Percentiles rank a stretch among this genome's conserved stretches.
These are phyloP conservation scores for Perca schrenkii DNA, from an alignment of 2,113 vertebrate species.

Conservation along the genomic window DNA sequence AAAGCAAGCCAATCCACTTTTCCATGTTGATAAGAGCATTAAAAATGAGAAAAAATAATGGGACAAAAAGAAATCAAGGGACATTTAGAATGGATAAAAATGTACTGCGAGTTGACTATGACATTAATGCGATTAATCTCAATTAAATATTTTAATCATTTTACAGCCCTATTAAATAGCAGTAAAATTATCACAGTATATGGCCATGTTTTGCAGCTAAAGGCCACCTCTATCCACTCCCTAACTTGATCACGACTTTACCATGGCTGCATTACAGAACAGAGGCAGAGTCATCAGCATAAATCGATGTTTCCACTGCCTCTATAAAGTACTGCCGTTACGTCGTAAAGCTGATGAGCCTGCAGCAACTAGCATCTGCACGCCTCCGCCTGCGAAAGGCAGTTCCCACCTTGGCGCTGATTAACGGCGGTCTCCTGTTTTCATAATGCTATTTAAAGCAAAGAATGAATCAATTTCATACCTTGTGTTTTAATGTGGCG, in stretches of 20 bases:
- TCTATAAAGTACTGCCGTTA: conserved; percentile 59
- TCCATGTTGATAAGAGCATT: too few relatives aligned
- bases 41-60: too few relatives aligned
- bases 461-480: conserved; percentile 79
- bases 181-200: not conserved
- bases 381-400: conserved; percentile 31
- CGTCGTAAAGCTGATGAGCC: conserved; percentile 72
- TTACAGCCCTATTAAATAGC: not conserved
- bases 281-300: conserved; percentile 70
- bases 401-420: conserved; percentile 55
- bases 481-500: conserved; percentile 76
- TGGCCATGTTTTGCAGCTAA: not conserved
- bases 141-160: too few relatives aligned
- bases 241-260: conserved; percentile 28
- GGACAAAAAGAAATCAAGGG: too few relatives aligned
- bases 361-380: conserved; percentile 53
- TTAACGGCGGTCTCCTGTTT: conserved; percentile 61
- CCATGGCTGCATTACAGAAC: conserved; percentile 59
- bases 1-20: too few relatives aligned
- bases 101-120: too few relatives aligned
- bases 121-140: too few relatives aligned
- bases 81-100: too few relatives aligned
- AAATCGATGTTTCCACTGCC: conserved; percentile 67
- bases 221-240: not conserved
- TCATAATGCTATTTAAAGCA: conserved; percentile 75